Evolutionary conservation across 2,113 vertebrate genomes (phyloP).

Genomic region (Cochlearius cochlearius): DNA sequence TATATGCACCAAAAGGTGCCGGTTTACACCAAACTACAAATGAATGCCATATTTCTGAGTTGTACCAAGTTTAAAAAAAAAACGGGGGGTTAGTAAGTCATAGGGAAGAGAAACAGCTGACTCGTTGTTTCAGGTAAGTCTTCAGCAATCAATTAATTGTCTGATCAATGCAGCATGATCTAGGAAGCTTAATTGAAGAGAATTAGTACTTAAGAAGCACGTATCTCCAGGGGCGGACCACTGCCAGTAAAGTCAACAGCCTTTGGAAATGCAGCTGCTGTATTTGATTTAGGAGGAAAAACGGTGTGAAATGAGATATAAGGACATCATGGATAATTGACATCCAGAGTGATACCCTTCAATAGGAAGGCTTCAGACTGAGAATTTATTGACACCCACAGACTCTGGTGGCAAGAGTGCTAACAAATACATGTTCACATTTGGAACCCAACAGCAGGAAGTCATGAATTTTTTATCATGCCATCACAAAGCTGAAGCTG

Average conservation of each 20-base stretch:
- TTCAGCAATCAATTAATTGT: conserved; percentile 65
- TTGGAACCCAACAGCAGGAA: background rate
- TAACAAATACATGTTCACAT: background rate
- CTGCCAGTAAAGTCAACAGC: conserved; percentile 24
- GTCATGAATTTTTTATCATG: background rate
- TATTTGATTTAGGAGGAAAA: conserved; percentile 31
- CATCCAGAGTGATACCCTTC: conserved; percentile 30
- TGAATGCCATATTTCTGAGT: background rate
- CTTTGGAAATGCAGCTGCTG: conserved; percentile 4
- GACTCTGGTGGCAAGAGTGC: background rate
- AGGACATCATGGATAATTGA: conserved; percentile 22
- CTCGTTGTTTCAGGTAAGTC: conserved; percentile 35
- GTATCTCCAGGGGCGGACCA: background rate
- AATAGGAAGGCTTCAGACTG: background rate
- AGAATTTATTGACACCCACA: background rate
- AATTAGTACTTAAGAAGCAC: conserved; percentile 52
- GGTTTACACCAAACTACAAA: background rate
- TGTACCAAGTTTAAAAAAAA: background rate
- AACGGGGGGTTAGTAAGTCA: background rate
- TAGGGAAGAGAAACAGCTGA: conserved; percentile 49
- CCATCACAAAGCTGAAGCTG: background rate
- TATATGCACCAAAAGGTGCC: background rate
- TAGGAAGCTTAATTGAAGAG: conserved; percentile 55
- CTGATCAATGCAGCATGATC: conserved; percentile 63
- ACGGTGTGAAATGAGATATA: background rate